A percentile compares a stretch with the other conserved stretches of the same genome.
phyloP scores from a whole-genome alignment of 2,797 vertebrate genomes.

The Chelidonichthys spinosus region DNA sequence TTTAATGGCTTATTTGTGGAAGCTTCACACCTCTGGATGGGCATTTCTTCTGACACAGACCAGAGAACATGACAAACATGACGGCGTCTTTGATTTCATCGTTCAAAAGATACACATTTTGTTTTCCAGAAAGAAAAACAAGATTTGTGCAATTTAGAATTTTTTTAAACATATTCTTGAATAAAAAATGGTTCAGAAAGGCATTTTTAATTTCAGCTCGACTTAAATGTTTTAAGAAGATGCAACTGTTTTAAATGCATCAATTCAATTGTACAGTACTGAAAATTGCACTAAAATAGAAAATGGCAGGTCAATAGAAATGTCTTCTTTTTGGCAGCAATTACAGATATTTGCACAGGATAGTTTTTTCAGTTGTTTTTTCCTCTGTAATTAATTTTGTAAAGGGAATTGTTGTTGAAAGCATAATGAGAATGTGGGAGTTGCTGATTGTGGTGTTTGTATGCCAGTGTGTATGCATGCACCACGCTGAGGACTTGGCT shows the following conservation, averaged over 20 bases:
- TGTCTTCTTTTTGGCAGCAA: neutral
- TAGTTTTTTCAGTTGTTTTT: slow-evolving; percentile 2
- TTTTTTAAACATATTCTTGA: too few species aligned
- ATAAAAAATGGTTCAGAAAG: too few species aligned
- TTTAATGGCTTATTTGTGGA: neutral
- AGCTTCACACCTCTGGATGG: neutral
- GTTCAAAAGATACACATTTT: too few species aligned
- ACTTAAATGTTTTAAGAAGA: too few species aligned
- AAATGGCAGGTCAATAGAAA: neutral
- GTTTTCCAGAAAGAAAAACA: too few species aligned
- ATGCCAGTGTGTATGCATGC: slow-evolving; percentile 48
- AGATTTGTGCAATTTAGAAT: too few species aligned
- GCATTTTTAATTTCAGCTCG: too few species aligned
- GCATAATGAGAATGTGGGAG: slow-evolving; percentile 20
- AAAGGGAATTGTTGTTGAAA: slow-evolving; percentile 22
- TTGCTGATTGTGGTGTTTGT: slow-evolving; percentile 30
- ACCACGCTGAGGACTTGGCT: slow-evolving; percentile 40
- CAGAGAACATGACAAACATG: too few species aligned
- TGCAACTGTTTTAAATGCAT: too few species aligned
- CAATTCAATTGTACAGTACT: too few species aligned
- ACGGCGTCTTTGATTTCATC: too few species aligned
- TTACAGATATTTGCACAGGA: neutral
- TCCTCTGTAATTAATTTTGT: slow-evolving; percentile 9
- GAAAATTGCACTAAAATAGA: neutral
- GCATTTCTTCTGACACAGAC: neutral